phyloP scores from a whole-genome alignment of 92 coral and sea anemone genomes.

The Epizoanthus illoricatus region DNA sequence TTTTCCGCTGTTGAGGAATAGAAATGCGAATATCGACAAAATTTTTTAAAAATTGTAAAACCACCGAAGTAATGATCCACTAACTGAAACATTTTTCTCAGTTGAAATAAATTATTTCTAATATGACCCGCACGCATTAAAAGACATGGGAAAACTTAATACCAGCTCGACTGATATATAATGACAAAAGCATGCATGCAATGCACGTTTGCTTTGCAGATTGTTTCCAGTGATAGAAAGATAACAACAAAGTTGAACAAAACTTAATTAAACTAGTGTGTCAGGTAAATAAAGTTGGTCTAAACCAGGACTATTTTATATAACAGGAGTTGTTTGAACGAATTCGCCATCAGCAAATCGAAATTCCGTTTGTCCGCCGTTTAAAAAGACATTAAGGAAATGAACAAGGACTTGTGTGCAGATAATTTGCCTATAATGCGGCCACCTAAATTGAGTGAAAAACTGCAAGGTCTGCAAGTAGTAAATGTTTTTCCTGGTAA shows the following conservation, averaged over 20 bases:
- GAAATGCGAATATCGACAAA: too few relatives aligned
- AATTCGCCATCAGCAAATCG: conserved; percentile 3
- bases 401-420: background rate
- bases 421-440: conserved; percentile 24
- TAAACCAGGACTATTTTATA: background rate
- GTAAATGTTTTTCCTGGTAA: too few relatives aligned
- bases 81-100: background rate
- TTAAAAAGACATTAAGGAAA: conserved; percentile 23
- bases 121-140: background rate
- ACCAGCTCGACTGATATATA: background rate
- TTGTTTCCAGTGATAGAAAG: background rate
- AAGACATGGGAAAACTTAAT: background rate
- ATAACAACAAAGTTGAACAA: background rate
- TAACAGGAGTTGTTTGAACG: background rate
- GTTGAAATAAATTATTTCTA: background rate
- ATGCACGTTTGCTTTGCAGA: background rate
- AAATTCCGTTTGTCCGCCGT: conserved; percentile 19
- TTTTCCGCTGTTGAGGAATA: too few relatives aligned
- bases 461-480: background rate
- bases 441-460: conserved; percentile 2
- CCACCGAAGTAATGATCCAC: background rate
- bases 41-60: too few relatives aligned
- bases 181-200: background rate
- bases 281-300: background rate
- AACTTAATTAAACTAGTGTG: conserved; percentile 2